phyloP scores from a whole-genome alignment of 2,888 invertebrate species.

The Sinotaia quadrata region DNA sequence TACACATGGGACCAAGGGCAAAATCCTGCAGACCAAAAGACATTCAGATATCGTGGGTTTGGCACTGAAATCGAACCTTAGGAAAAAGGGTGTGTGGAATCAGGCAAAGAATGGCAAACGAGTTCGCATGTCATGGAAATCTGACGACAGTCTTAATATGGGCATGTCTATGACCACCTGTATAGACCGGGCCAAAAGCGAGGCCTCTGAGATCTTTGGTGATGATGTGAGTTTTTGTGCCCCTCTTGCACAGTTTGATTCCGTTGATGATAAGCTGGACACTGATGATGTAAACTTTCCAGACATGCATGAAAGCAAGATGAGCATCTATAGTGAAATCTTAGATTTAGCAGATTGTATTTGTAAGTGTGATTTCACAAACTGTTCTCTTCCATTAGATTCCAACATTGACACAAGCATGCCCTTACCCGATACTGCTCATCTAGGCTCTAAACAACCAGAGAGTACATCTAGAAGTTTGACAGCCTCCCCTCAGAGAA shows the following conservation, averaged over 20 bases:
- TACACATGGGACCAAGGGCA: constrained; percentile 25
- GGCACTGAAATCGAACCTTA: constrained; percentile 45
- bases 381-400: neutral
- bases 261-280: constrained; percentile 24
- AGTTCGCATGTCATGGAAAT: constrained; percentile 57
- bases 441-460: too few relatives aligned
- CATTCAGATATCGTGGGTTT: constrained; percentile 51
- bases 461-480: too few relatives aligned
- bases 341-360: constrained; percentile 32
- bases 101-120: constrained; percentile 36
- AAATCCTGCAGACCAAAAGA: constrained; percentile 40
- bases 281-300: neutral
- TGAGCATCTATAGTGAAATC: constrained; percentile 35
- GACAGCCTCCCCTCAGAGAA: too few relatives aligned
- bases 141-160: constrained; percentile 56
- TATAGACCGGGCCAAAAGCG: constrained; percentile 55
- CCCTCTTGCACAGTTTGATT: constrained; percentile 43
- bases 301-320: constrained; percentile 1
- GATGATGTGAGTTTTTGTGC: constrained; percentile 56
- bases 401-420: too few relatives aligned
- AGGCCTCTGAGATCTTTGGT: constrained; percentile 51
- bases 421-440: too few relatives aligned
- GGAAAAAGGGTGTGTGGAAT: constrained; percentile 14
- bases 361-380: constrained; percentile 35
- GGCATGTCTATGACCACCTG: constrained; percentile 47